A percentile compares a stretch with the other conserved stretches of the same genome.
Conservation (phyloP, 2,797 vertebrate genomes). For the Schizopygopsis pylzovi region DNA sequence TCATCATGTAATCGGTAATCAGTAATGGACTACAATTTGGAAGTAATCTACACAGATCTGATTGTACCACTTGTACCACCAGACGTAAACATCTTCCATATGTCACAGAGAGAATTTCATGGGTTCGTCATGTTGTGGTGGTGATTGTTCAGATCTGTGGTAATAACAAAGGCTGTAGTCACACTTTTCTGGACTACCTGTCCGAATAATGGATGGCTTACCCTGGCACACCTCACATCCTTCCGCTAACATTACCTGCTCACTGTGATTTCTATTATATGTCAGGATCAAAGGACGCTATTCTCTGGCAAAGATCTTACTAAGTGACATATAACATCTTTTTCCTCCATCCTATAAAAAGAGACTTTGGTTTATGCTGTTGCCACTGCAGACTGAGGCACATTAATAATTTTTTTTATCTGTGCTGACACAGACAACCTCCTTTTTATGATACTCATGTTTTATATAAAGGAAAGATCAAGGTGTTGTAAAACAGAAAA, state of each 20-base stretch:
- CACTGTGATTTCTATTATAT: constrained; percentile 58
- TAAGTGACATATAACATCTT: constrained; percentile 40
- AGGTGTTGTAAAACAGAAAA: constrained; percentile 22
- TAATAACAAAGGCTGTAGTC: constrained; percentile 50
- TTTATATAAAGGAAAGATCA: constrained; percentile 22
- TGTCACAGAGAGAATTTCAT: constrained; percentile 42
- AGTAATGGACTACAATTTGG: background rate
- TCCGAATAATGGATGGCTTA: constrained; percentile 54
- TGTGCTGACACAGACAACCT: constrained; percentile 25
- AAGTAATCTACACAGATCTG: background rate
- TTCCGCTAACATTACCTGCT: constrained; percentile 53
- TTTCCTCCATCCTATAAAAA: constrained; percentile 40
- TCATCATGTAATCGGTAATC: background rate
- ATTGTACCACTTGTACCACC: constrained; percentile 39
- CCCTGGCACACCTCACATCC: constrained; percentile 50
- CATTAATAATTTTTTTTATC: constrained; percentile 23
- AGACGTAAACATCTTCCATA: constrained; percentile 25
- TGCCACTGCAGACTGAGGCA: constrained; percentile 31
- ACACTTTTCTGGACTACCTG: constrained; percentile 51
- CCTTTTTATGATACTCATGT: background rate
- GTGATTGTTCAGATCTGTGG: constrained; percentile 49
- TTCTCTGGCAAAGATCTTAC: constrained; percentile 56
- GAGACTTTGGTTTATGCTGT: constrained; percentile 48
- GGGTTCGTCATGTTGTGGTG: constrained; percentile 23
- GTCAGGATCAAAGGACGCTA: constrained; percentile 46